Conservation (phyloP, 2,113 vertebrate genomes). For the Proterorhinus semilunaris region DNA sequence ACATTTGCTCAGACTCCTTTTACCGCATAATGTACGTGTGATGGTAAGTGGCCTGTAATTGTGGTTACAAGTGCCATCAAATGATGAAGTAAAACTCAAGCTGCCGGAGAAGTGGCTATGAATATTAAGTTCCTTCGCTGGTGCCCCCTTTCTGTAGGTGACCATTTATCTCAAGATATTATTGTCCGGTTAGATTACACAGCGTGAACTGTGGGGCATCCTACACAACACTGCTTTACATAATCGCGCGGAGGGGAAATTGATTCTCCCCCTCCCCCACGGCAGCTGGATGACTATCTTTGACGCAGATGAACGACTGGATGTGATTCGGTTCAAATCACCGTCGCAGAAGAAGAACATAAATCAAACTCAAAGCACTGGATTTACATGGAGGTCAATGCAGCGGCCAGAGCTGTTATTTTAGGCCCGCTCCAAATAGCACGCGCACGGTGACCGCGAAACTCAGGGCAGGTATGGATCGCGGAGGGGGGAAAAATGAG, state of each 20-base stretch:
- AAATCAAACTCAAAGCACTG: constrained; percentile 5
- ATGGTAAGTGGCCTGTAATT: constrained; percentile 3
- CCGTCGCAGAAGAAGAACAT: background rate
- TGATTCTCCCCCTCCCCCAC: constrained; percentile 30
- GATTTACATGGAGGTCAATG: constrained; percentile 18
- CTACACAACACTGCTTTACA: constrained; percentile 24
- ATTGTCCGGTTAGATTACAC: constrained; percentile 5
- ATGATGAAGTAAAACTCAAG: constrained; percentile 23
- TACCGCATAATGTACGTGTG: background rate
- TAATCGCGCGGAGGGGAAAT: constrained; percentile 25
- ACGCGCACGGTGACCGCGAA: constrained; percentile 19
- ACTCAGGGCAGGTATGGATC: constrained; percentile 42
- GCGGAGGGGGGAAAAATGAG: constrained; percentile 43
- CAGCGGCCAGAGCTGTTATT: constrained; percentile 29
- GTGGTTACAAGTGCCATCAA: background rate
- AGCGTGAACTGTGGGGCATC: background rate
- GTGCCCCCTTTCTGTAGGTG: constrained; percentile 10
- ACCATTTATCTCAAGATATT: constrained; percentile 31
- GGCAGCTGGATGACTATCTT: constrained; percentile 23
- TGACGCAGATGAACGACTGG: constrained; percentile 6
- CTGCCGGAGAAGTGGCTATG: constrained; percentile 22
- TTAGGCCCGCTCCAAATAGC: constrained; percentile 46
- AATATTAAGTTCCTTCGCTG: constrained; percentile 4
- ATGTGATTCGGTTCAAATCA: constrained; percentile 15
- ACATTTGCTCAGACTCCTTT: background rate